Percentiles rank a stretch among this genome's conserved stretches.
Evolutionary conservation across 2,113 vertebrate species (phyloP).

Genomic region (Vidua chalybeata): DNA sequence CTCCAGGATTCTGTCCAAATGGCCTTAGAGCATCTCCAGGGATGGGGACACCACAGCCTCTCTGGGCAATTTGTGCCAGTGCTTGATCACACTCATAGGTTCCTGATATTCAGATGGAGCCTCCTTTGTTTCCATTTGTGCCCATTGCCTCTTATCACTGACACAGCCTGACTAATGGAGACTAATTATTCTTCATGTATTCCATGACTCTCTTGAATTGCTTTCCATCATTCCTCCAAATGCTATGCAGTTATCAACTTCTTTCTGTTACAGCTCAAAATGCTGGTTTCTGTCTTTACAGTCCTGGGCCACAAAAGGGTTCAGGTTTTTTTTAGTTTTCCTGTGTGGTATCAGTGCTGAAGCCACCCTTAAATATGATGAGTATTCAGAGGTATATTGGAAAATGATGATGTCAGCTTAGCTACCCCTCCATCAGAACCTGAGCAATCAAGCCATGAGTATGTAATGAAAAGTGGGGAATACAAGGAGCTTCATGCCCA

Average conservation of each 20-base stretch:
- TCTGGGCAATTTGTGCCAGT: neutral
- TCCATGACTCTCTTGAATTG: neutral
- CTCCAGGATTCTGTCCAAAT: neutral
- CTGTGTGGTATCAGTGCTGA: neutral
- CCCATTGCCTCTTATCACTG: neutral
- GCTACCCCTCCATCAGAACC: neutral
- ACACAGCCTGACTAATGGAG: neutral
- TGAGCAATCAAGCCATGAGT: neutral
- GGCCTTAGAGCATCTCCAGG: neutral
- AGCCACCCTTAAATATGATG: neutral
- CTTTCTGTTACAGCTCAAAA: neutral
- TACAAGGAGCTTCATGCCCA: neutral
- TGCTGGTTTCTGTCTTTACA: neutral
- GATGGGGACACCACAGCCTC: neutral
- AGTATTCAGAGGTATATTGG: neutral
- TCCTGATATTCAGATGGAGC: neutral
- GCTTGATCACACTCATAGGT: neutral
- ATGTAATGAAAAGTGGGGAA: neutral
- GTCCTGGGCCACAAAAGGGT: neutral
- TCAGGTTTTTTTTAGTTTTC: neutral
- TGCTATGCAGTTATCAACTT: neutral
- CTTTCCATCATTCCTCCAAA: neutral
- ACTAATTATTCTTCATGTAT: neutral
- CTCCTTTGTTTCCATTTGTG: neutral
- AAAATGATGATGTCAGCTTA: neutral